Evolutionary conservation across 2,888 invertebrate genomes (phyloP), one percentile per base, ranked within the genome.

Genomic region (Mechanitis mazaeus): DNA sequence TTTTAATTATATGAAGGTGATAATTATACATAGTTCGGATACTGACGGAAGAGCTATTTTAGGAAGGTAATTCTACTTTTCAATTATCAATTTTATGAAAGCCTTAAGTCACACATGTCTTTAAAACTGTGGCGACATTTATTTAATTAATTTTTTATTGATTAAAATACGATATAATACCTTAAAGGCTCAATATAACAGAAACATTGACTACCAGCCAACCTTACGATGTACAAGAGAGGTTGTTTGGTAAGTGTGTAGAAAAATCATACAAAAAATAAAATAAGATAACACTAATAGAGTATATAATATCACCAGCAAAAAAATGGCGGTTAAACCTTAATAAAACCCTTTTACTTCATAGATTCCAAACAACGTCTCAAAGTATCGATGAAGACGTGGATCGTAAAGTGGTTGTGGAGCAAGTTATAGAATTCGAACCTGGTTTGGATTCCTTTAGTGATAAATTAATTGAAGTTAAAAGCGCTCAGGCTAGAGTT

Each of bases 21-120:
- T 98, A 74, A 96, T 98, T 77, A 96, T 99, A 71, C 97, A 98
- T 85, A 97, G 97, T 78, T 97, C 97, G 45, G 98, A 98, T 84
- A 97, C 98, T 12, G 98, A 98, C 82, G 98, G 98, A 3, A 91
- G 98, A 72, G 96, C 97, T 38, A 93, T 98, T 65, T 92, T 98
- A 60, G 97, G 97, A 68, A 92, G 97, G 91, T 90, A 72, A 2
- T 7, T 54, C 3, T n/a, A 45, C 35, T 28, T 33, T 47, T 47
- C 6, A 33, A 28, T 28, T 28, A 45, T 20, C 20, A 20, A 20
- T 20, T 20, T 20, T 20, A 20, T 20, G 20, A 1, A 20, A 20
- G 20, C 1, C 20, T 20, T 20, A 20, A 0, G 20, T 20, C 20
- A 20, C 20, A 20, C 20, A 1, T 20, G 20, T 20, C 20, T 20